These are phyloP conservation scores for Cantharis rustica DNA, from an alignment of 2,888 invertebrate species.

Conservation along the genomic window DNA sequence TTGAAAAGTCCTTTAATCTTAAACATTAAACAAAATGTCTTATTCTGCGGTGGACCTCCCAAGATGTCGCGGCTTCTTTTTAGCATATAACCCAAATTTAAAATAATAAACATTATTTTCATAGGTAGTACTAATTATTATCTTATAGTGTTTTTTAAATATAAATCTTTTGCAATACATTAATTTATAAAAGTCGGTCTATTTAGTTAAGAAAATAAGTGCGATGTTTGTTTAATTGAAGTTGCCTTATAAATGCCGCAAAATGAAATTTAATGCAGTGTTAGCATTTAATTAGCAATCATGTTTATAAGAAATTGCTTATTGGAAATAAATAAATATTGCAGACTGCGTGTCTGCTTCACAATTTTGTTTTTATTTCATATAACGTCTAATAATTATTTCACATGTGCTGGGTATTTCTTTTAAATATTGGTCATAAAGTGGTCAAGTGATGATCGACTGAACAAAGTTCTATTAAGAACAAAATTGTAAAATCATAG, in stretches of 20 bases:
- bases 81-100: conserved; percentile 40
- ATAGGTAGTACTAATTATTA: background rate
- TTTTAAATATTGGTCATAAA: background rate
- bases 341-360: background rate
- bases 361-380: background rate
- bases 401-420: background rate
- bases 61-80: conserved; percentile 43
- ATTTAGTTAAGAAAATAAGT: background rate
- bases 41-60: conserved; percentile 41
- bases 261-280: background rate
- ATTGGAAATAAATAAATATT: background rate
- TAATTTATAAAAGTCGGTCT: background rate
- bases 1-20: conserved; percentile 36
- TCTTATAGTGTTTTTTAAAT: background rate
- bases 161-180: background rate
- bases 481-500: background rate
- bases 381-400: background rate
- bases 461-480: background rate
- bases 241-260: background rate
- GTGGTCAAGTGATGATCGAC: background rate
- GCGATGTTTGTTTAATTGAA: background rate
- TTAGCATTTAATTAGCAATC: background rate
- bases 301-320: background rate
- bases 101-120: conserved; percentile 39
- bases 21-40: conserved; percentile 37